These are phyloP conservation scores for Saccostrea cuccullata DNA, from an alignment of 1,140 invertebrate species.

Conservation along the genomic window DNA sequence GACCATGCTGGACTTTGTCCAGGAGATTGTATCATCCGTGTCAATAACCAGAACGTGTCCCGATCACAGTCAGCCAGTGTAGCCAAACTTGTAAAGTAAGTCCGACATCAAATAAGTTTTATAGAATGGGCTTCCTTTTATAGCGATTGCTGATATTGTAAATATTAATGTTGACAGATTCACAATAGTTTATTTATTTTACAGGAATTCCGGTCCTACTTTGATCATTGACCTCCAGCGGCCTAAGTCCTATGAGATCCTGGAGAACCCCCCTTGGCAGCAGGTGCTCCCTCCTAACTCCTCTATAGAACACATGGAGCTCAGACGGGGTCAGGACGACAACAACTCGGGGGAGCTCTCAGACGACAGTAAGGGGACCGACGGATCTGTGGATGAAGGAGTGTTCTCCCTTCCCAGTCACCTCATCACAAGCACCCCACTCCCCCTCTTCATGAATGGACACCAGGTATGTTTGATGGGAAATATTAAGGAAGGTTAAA, in stretches of 20 bases:
- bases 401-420: conserved; percentile 56
- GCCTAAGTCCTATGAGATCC: conserved; percentile 47
- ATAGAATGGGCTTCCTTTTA: no score
- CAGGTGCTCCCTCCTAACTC: conserved; percentile 17
- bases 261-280: conserved; percentile 59
- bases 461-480: conserved; percentile 59
- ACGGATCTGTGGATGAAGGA: conserved; percentile 60
- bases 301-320: conserved; percentile 45
- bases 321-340: conserved; percentile 56
- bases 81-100: conserved; percentile 77
- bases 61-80: conserved; percentile 76
- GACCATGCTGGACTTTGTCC: conserved; percentile 92
- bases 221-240: conserved; percentile 66
- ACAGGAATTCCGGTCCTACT: conserved; percentile 61
- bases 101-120: conserved; percentile 11
- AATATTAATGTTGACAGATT: neutral
- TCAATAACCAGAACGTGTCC: conserved; percentile 89
- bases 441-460: conserved; percentile 62
- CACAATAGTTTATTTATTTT: conserved; percentile 46
- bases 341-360: conserved; percentile 46
- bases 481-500: neutral
- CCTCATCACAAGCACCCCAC: conserved; percentile 65
- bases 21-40: conserved; percentile 93
- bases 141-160: no score
- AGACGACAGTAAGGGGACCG: conserved; percentile 63